These are phyloP conservation scores for Ischnura elegans DNA, from an alignment of 2,888 invertebrate species.

Conservation along the genomic window DNA sequence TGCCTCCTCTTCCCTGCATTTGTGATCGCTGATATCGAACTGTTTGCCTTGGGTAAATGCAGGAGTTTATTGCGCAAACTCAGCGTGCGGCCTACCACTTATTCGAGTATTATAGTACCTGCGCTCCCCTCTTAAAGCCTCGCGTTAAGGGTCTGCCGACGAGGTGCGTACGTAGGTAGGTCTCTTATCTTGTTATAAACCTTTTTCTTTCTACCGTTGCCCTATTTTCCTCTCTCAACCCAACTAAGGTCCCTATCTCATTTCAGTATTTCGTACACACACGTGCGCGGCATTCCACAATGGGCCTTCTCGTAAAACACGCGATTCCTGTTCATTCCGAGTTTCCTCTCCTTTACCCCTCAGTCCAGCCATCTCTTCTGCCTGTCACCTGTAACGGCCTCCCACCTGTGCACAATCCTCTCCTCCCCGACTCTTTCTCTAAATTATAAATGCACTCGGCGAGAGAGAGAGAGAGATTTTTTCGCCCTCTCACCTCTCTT, in stretches of 20 bases:
- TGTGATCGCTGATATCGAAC: background rate
- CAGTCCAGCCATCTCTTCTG: background rate
- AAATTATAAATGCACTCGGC: background rate
- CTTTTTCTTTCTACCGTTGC: background rate
- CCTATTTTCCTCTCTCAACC: background rate
- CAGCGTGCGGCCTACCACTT: background rate
- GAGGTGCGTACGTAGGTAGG: background rate
- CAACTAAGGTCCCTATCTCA: too few species aligned
- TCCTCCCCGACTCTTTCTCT: background rate
- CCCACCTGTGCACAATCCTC: background rate
- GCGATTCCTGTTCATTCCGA: background rate
- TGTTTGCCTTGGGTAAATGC: background rate
- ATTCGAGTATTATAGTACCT: background rate
- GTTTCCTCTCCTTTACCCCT: too few species aligned
- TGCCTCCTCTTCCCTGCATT: background rate
- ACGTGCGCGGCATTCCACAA: background rate
- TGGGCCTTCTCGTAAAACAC: background rate
- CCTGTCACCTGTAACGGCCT: background rate
- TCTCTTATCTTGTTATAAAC: background rate
- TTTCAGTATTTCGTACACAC: background rate
- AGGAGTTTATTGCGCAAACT: background rate
- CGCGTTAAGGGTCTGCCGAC: background rate
- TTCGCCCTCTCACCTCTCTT: background rate
- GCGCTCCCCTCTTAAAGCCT: background rate
- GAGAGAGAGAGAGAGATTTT: background rate